Conservation (phyloP, 2,113 vertebrate genomes). For the Myrmecophaga tridactyla region DNA sequence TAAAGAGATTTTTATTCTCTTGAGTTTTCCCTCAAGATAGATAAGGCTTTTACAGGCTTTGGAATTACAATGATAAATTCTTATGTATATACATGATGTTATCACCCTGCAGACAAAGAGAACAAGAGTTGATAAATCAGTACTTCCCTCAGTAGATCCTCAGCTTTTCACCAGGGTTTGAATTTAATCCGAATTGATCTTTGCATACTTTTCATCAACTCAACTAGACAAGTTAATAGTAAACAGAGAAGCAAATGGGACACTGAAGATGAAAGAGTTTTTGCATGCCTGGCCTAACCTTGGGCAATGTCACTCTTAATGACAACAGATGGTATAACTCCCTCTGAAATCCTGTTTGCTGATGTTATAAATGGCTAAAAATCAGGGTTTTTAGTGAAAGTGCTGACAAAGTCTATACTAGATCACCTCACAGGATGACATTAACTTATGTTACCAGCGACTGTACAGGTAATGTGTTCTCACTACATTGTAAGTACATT, state of each 20-base stretch:
- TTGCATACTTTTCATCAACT: slow-evolving; percentile 40
- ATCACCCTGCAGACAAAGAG: neutral
- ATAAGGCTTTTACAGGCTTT: neutral
- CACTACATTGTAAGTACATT: neutral
- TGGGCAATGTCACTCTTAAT: neutral
- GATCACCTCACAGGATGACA: neutral
- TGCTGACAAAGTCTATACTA: neutral
- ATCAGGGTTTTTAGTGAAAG: slow-evolving; percentile 34
- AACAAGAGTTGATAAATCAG: neutral
- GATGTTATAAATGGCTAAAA: slow-evolving; percentile 39
- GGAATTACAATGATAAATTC: slow-evolving; percentile 33
- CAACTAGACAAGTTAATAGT: neutral
- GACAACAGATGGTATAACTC: neutral
- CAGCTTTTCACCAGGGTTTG: neutral
- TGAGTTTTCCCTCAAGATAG: neutral
- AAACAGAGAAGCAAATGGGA: neutral
- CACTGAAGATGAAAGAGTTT: slow-evolving; percentile 1
- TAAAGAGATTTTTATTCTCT: neutral
- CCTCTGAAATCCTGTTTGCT: neutral
- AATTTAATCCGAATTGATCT: slow-evolving; percentile 32
- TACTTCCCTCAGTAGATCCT: neutral
- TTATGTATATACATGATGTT: neutral
- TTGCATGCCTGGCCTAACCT: neutral
- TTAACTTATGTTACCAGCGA: neutral
- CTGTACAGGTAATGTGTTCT: neutral